Evolutionary conservation across 1,140 invertebrate species (phyloP).

Genomic region (Bombus fervidus): DNA sequence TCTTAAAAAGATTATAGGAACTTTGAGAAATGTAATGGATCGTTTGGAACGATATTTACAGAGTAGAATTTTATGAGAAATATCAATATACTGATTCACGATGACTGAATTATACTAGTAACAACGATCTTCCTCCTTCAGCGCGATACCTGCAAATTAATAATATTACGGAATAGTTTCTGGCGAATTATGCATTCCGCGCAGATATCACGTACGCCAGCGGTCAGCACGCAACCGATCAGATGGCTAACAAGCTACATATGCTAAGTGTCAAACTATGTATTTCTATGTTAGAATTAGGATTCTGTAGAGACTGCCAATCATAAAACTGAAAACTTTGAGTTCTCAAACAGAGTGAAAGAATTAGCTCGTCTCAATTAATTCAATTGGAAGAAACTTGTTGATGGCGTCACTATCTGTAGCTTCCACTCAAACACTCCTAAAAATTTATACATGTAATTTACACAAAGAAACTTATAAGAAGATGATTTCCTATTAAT

Average conservation of each 20-base stretch:
- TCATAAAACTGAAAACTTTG: neutral
- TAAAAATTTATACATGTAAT: no score
- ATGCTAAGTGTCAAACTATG: slow-evolving; percentile 7
- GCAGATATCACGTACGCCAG: slow-evolving; percentile 36
- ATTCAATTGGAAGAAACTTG: no score
- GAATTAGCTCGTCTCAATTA: no score
- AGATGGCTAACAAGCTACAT: slow-evolving; percentile 37
- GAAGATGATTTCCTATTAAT: no score
- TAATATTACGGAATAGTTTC: slow-evolving; percentile 43
- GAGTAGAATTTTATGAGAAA: no score
- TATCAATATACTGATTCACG: no score
- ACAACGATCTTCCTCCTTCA: slow-evolving; percentile 21
- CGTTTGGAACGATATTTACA: no score
- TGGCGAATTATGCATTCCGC: slow-evolving; percentile 43
- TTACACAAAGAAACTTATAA: no score
- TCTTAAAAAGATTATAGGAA: no score
- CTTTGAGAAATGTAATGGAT: no score
- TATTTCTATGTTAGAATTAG: slow-evolving; percentile 45
- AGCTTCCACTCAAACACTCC: no score
- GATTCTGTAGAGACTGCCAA: neutral
- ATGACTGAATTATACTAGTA: slow-evolving; percentile 43
- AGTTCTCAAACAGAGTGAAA: neutral
- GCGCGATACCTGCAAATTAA: slow-evolving; percentile 55
- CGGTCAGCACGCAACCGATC: slow-evolving; percentile 21
- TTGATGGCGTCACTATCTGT: no score